A percentile compares a stretch with the other conserved stretches of the same genome.
These are phyloP conservation scores for Oscheius sp. DNA, from an alignment of 2,888 invertebrate species.

Conservation along the genomic window DNA sequence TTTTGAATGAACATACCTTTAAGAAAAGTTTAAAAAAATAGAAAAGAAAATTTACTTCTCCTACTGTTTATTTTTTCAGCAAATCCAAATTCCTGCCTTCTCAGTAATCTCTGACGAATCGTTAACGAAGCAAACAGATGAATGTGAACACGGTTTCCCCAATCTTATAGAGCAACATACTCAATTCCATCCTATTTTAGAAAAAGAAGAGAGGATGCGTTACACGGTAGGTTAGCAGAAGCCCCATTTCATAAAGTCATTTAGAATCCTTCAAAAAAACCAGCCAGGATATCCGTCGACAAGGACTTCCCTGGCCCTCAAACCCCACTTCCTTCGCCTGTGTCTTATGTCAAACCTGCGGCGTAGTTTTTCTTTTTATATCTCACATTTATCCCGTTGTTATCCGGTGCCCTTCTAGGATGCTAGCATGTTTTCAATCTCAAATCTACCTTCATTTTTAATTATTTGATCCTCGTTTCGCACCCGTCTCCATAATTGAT, in stretches of 20 bases:
- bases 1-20: too few relatives aligned
- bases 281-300: slow-evolving; percentile 5
- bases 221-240: background rate
- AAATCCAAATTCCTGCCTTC: slow-evolving; percentile 15
- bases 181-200: background rate
- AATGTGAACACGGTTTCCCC: background rate
- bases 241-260: background rate
- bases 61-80: too few relatives aligned
- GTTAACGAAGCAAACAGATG: background rate
- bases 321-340: slow-evolving; percentile 9
- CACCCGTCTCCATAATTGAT: slow-evolving; percentile 12
- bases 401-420: slow-evolving; percentile 16
- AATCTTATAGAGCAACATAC: background rate
- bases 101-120: slow-evolving; percentile 1
- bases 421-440: background rate
- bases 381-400: background rate
- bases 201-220: slow-evolving; percentile 12
- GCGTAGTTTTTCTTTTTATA: background rate
- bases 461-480: background rate
- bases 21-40: too few relatives aligned
- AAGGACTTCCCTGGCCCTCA: background rate
- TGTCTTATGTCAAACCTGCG: slow-evolving; percentile 4
- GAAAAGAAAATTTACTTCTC: too few relatives aligned
- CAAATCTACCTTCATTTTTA: background rate
- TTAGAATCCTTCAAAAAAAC: slow-evolving; percentile 13